Conservation (phyloP, 2,888 invertebrate species). For the Bedellia somnulentella region DNA sequence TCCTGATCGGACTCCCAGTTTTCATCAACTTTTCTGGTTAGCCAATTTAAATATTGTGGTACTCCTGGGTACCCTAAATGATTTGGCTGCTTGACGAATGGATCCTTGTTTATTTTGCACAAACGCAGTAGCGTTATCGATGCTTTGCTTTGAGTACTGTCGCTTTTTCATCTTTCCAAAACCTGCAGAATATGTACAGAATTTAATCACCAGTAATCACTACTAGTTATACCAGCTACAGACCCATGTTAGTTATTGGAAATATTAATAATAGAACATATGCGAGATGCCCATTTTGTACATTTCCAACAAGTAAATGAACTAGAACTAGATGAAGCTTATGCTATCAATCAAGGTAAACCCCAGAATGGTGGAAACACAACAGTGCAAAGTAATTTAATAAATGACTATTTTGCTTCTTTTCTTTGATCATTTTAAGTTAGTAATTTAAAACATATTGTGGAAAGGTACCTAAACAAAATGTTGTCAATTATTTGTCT, state of each 20-base stretch:
- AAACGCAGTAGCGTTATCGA: background rate
- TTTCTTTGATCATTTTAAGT: background rate
- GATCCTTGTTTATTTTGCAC: conserved; percentile 1
- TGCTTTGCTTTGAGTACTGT: background rate
- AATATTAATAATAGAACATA: background rate
- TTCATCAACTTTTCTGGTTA: no score
- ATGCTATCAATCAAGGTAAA: background rate
- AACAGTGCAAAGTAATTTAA: conserved; percentile 1
- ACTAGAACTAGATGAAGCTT: background rate
- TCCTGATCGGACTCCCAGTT: no score
- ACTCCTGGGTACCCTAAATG: conserved; percentile 1
- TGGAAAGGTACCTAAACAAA: no score
- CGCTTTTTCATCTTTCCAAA: background rate
- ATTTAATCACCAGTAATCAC: background rate
- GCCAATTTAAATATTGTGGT: background rate
- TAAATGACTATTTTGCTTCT: background rate
- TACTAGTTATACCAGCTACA: background rate
- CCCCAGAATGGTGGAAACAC: background rate
- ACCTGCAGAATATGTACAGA: background rate
- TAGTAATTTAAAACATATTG: no score
- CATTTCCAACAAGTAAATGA: no score
- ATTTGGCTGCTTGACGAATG: conserved; percentile 1
- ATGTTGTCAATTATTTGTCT: no score
- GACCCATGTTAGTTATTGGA: conserved; percentile 1
- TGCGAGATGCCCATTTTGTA: background rate